Base-by-base conservation (phyloP, 2,888 invertebrate genomes). In the Athrips mouffetella region DNA sequence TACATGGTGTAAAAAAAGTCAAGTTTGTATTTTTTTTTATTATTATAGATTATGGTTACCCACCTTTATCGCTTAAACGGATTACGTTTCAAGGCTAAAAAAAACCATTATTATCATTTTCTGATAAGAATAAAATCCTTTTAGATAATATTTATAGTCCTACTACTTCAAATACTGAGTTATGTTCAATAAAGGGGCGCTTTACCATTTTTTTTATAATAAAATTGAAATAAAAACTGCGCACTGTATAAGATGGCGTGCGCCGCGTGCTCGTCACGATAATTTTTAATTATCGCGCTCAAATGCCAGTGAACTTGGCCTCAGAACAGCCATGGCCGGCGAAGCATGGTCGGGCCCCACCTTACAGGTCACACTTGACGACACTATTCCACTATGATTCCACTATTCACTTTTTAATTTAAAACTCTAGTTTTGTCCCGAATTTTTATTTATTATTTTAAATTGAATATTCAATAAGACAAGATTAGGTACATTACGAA, bases 221-320 rank as follows among this genome's bases (percentile, higher is more conserved):
- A 25, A 23, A 31, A 16, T 6, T 29, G 7, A 21, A 29, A 44
- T 6, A 44, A 44, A 31, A 31, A 44, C 11, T 20, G 58, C 75
- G 67, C 58, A 64, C 74, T 78, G 78, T 79, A 73, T 73, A 77
- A 65, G 73, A 79, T 86, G 74, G 86, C 87, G 87, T 87, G 87
- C 80, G 78, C 71, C 70, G 65, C 62, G 73, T 67, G 75, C 78
- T 67, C 85, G 86, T 84, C 86, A 86, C 83, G 83, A 85, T 86
- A 84, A 80, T 87, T 87, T 87, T 88, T 87, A 87, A 87, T 88
- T 87, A 87, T 84, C 83, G 83, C 76, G 73, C 77, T 84, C 81
- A 85, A 87, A 87, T 88, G 88, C 87, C 87, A 87, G 82, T 88
- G 87, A 88, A 87, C 87, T 86, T 88, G 87, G 87, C 81, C 84